phyloP scores from a whole-genome alignment of 2,113 vertebrate species.

The Microtus pennsylvanicus region DNA sequence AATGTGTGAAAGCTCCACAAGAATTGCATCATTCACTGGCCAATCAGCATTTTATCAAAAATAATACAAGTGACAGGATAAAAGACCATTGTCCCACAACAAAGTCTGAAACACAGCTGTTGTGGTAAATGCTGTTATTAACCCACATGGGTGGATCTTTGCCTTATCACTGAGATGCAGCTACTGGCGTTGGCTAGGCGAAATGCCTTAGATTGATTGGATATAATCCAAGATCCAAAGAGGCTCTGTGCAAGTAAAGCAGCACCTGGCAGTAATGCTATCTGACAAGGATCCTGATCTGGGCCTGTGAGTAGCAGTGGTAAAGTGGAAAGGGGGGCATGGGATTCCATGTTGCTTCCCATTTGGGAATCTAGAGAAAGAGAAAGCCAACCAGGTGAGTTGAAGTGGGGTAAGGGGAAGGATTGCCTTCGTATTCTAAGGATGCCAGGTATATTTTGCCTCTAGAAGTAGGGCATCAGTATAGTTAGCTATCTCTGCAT shows the following conservation, averaged over 20 bases:
- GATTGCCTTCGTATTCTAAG: background rate
- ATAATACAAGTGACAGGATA: too few species aligned
- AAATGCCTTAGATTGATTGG: background rate
- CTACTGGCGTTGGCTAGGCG: background rate
- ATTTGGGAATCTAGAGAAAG: slow-evolving; percentile 11
- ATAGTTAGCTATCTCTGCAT: background rate
- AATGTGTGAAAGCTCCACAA: too few species aligned
- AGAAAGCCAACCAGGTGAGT: background rate
- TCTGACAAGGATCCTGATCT: background rate
- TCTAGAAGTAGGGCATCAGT: background rate
- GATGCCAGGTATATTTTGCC: background rate
- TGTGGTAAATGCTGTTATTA: too few species aligned
- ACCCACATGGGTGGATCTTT: too few species aligned
- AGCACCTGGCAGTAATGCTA: background rate
- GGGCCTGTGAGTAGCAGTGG: background rate
- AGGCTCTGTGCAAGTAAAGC: background rate
- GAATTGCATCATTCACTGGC: too few species aligned
- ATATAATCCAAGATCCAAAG: background rate
- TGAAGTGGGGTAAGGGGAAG: background rate
- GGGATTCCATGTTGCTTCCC: background rate
- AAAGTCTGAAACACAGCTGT: background rate
- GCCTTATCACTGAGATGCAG: slow-evolving; percentile 67
- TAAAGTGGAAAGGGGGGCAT: background rate
- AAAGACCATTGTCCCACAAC: too few species aligned
- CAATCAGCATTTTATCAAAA: too few species aligned